phyloP scores from a whole-genome alignment of 2,113 vertebrate species.

The Zosterops lateralis region DNA sequence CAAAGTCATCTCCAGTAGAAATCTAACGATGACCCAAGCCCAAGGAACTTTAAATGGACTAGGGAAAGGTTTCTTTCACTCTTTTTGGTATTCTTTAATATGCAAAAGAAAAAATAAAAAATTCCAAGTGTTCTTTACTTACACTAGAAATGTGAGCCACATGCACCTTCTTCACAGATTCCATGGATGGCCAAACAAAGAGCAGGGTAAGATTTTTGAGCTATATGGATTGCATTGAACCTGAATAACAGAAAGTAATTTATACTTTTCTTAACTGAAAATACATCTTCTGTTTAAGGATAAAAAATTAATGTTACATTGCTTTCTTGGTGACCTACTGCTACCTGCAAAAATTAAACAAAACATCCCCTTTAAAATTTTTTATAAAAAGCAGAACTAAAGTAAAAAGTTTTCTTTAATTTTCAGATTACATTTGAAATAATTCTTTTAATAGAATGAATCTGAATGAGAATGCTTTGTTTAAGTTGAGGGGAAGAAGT shows the following conservation, averaged over 20 bases:
- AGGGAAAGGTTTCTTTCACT: not conserved
- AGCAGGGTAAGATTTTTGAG: not conserved
- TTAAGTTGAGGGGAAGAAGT: not conserved
- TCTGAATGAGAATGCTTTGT: not conserved
- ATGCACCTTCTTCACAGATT: not conserved
- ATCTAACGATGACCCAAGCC: not conserved
- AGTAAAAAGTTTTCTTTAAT: not conserved
- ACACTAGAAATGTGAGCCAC: not conserved
- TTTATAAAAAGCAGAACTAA: not conserved
- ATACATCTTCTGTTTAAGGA: not conserved
- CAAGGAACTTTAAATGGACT: not conserved
- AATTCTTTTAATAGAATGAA: not conserved
- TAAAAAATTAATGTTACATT: not conserved
- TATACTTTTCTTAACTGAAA: not conserved
- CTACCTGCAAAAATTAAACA: not conserved
- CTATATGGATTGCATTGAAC: not conserved
- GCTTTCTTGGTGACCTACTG: not conserved
- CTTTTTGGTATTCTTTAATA: not conserved
- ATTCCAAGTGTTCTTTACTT: not conserved
- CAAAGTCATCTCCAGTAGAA: not conserved
- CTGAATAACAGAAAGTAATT: not conserved
- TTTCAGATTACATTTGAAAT: not conserved
- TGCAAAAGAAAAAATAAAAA: not conserved
- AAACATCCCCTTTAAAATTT: not conserved
- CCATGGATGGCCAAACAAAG: not conserved